Base-by-base conservation (phyloP, 2,113 vertebrate species). In the Seriola dumerili region DNA sequence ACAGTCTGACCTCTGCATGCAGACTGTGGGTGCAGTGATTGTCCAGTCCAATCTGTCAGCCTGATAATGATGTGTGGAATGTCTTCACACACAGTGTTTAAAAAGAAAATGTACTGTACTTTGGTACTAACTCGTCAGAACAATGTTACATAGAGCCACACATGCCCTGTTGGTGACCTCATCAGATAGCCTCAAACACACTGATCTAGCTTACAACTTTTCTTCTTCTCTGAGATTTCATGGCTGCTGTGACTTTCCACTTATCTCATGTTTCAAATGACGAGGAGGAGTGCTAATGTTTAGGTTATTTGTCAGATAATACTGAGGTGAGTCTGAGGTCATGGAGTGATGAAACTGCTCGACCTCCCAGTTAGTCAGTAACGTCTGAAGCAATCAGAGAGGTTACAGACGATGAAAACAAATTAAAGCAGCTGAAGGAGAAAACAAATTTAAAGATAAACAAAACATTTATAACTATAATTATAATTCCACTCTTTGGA, bases 281-380 rank as follows among this genome's bases (percentile, higher is more conserved):
- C 36, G 71, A 48, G 57, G 12, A 32, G 80, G 69, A 42, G 69
- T 13, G 52, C 25, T n/a, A 62, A 73, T 66, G 71, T 69, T 77
- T 55, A 65, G 76, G 48, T 83, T 64, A 59, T 83, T 72, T 32
- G 70, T 83, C 67, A 75, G 88, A 85, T 76, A 87, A 74, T 25
- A 48, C 72, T 3, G 44, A 86, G 90, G 83, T 78, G 59, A 81
- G 59, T 71, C 42, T 52, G 68, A 86, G 88, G 87, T 89, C 84
- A 72, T 0, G 13, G n/a, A 19, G 52, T 66, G 85, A 86, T 72
- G 66, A 87, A 83, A 84, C 79, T 23, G 62, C 40, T 64, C 58
- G 48, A 73, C 69, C 76, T 76, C 50, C 21, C 58, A 7, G 62
- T 78, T 72, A 54, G 63, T 72, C 78, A 68, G 69, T 21, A 7